A percentile compares a stretch with the other conserved stretches of the same genome.
Evolutionary conservation across 1,140 invertebrate genomes (phyloP).

Genomic region (honey bee (Apis mellifera)): DNA sequence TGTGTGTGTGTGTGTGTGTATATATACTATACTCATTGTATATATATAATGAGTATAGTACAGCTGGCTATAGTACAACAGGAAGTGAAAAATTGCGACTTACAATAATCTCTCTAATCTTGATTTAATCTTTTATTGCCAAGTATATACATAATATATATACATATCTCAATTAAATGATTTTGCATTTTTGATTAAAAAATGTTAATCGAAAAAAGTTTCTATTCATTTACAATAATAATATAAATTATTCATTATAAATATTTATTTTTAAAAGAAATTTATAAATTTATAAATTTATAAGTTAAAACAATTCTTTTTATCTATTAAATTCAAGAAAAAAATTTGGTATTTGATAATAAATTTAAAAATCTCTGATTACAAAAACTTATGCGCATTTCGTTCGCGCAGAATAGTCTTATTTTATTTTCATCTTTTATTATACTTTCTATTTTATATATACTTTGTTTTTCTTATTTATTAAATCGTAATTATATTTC

Average conservation of each 20-base stretch:
- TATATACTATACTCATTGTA: too few relatives aligned
- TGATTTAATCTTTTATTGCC: background rate
- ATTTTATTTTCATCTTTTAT: constrained; percentile 7
- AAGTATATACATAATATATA: background rate
- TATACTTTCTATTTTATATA: background rate
- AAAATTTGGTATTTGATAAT: background rate
- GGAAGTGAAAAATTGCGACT: background rate
- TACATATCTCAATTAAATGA: background rate
- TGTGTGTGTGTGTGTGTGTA: too few relatives aligned
- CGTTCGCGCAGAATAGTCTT: constrained; percentile 3
- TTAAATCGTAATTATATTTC: background rate
- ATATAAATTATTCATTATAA: background rate
- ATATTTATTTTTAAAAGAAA: background rate
- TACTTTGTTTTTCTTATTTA: background rate
- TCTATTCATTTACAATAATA: background rate
- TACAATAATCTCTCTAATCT: background rate
- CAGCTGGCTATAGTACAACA: background rate
- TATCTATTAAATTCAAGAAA: background rate
- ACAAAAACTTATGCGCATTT: background rate
- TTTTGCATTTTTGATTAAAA: background rate
- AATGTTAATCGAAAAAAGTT: background rate
- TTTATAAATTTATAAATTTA: too few relatives aligned
- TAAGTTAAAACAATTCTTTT: too few relatives aligned
- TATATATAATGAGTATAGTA: background rate
- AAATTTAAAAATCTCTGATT: background rate